These are phyloP conservation scores for Geococcyx californianus DNA, from an alignment of 2,113 vertebrate species.

Conservation along the genomic window DNA sequence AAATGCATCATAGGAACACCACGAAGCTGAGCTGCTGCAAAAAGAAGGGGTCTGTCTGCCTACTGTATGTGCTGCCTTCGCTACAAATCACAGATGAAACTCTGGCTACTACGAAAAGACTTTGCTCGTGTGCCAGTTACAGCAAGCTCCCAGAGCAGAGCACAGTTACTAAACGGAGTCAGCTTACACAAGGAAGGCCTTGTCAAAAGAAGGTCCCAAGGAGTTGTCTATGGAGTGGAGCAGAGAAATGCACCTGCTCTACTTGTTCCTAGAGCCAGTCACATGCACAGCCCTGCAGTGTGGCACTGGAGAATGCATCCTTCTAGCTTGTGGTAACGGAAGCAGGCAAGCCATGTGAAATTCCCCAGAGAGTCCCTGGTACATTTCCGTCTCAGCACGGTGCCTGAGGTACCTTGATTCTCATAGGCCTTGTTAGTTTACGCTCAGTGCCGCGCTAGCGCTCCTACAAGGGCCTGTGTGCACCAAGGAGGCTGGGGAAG, in stretches of 20 bases:
- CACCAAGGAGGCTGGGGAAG: fast-evolving
- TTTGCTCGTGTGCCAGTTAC: background rate
- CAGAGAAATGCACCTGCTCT: background rate
- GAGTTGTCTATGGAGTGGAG: background rate
- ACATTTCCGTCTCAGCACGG: background rate
- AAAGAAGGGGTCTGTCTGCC: background rate
- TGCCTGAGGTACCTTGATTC: background rate
- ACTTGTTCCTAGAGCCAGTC: background rate
- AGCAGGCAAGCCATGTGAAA: background rate
- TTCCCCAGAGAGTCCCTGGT: background rate
- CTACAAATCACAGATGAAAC: background rate
- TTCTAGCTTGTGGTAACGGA: background rate
- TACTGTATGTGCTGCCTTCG: background rate
- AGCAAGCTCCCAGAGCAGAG: background rate
- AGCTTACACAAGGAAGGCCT: background rate
- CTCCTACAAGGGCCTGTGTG: background rate
- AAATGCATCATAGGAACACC: background rate
- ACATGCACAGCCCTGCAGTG: background rate
- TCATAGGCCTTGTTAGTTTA: background rate
- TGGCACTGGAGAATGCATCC: background rate
- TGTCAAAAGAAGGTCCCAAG: background rate
- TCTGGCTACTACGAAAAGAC: background rate
- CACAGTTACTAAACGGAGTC: background rate
- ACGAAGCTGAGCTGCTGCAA: background rate
- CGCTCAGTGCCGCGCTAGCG: fast-evolving